These are phyloP conservation scores for Kradibia gibbosae DNA, from an alignment of 1,140 invertebrate species.

Conservation along the genomic window DNA sequence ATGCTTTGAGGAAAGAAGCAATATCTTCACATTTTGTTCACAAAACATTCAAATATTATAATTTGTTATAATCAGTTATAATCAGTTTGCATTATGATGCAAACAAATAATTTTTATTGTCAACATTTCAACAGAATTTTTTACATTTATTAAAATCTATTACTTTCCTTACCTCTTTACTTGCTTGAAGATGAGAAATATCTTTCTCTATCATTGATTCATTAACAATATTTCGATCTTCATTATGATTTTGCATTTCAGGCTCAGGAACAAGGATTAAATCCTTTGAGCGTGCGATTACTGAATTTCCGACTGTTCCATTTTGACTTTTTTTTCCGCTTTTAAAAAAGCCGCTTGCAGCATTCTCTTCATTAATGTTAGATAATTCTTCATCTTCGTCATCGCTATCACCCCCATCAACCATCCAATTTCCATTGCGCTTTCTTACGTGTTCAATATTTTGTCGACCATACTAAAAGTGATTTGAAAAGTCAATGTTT, in stretches of 20 bases:
- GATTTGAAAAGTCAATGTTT: neutral
- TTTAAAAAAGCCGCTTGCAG: conserved; percentile 34
- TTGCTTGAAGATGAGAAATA: conserved; percentile 19
- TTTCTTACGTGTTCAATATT: conserved; percentile 84
- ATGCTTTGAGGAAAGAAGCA: no score
- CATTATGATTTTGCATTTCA: conserved; percentile 61
- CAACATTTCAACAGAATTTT: neutral
- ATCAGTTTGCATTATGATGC: no score
- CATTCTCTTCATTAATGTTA: conserved; percentile 49
- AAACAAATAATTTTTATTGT: no score
- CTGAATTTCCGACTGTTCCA: conserved; percentile 62
- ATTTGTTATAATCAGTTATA: no score
- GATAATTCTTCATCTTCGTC: conserved; percentile 72
- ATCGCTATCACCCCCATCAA: conserved; percentile 73
- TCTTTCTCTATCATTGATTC: neutral
- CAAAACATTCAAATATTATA: no score
- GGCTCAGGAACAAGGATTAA: conserved; percentile 78
- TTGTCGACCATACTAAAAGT: conserved; percentile 83
- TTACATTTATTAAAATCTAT: neutral
- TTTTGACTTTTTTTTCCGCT: conserved; percentile 62
- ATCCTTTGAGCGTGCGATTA: conserved; percentile 76
- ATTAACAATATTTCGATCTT: neutral
- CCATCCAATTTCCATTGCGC: conserved; percentile 69
- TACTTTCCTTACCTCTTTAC: conserved; percentile 18
- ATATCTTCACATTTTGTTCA: no score